A percentile compares a stretch with the other conserved stretches of the same genome.
Conservation (phyloP, 30 jellyfish, hydroid and myxozoan genomes). For the Haliclystus octoradiatus region DNA sequence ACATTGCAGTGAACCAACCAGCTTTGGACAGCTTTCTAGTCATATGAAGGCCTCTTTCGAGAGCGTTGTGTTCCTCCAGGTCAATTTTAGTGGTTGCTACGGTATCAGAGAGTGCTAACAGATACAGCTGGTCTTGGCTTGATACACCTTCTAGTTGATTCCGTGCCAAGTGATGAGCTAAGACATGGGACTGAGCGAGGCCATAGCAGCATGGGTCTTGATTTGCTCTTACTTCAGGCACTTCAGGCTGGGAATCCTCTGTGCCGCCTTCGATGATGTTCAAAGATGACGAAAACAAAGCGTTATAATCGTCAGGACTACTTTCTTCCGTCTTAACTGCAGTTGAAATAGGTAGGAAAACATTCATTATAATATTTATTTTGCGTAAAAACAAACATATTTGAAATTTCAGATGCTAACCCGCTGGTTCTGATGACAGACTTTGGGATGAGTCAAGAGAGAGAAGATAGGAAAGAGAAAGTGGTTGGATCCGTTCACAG, state of each 20-base stretch:
- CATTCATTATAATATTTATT: background rate
- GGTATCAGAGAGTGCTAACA: slow-evolving; percentile 89
- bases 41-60: slow-evolving; percentile 57
- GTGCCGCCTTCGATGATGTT: background rate
- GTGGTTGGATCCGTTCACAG: background rate
- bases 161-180: slow-evolving; percentile 64
- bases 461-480: background rate
- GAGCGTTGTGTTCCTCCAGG: slow-evolving; percentile 53
- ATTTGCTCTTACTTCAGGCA: background rate
- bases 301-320: background rate
- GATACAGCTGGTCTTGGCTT: slow-evolving; percentile 83
- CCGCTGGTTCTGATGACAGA: too few species aligned
- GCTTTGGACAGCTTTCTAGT: slow-evolving; percentile 44
- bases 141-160: slow-evolving; percentile 80
- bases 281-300: background rate
- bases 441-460: too few species aligned
- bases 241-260: background rate
- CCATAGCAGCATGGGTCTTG: slow-evolving; percentile 35
- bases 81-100: slow-evolving; percentile 89
- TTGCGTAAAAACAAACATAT: too few species aligned
- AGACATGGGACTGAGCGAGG: slow-evolving; percentile 75
- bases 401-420: too few species aligned
- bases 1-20: too few species aligned
- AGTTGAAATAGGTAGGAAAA: background rate
- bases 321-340: background rate